Evolutionary conservation across 92 coral and sea anemone species (phyloP), one percentile per base, ranked within the genome.

Genomic region (Zoanthus sansibaricus): DNA sequence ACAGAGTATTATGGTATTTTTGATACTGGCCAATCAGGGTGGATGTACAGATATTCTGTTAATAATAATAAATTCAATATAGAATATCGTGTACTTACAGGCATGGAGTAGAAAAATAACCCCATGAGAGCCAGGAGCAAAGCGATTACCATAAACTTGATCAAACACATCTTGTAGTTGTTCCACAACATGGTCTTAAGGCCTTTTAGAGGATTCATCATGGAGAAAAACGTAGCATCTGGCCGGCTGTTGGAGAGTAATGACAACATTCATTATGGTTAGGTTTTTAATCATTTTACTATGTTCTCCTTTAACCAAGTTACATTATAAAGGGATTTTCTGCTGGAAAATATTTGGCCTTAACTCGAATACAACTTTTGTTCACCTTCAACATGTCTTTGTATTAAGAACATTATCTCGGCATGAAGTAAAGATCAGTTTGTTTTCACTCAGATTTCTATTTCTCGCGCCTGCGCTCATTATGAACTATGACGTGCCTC

Each of bases 61-160:
- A 33, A 33, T 33, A 33, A 33, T 33, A 1, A 33, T 33, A 33
- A 33, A 33, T 3, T 33, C 3, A 33, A 33, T 1, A 3, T 33
- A 33, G 3, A 33, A 33, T 33, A 33, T 33, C 3, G 42, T 33
- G 7, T 17, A 87, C 94, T 84, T 77, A 91, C 94, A 61, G 94
- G 94, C 94, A 91, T 91, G 75, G 94, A 91, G 73, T 91, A 91
- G 74, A 91, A 91, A 88, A 91, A 91, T 56, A 91, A 86, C 76
- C 94, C 94, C 94, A 91, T 91, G 13, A 91, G 89, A 3, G 94
- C 94, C 55, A 91, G 76, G 18, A 91, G 82, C 13, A 91, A 83
- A 56, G 87, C 91, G 56, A 91, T 91, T 69, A 91, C 94, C 87
- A 91, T 77, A 67, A 91, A 86, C 82, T 91, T 91, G 74, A 91